Base-by-base conservation (phyloP, 1,140 invertebrate genomes). In the Akabosia matsudoensis region DNA sequence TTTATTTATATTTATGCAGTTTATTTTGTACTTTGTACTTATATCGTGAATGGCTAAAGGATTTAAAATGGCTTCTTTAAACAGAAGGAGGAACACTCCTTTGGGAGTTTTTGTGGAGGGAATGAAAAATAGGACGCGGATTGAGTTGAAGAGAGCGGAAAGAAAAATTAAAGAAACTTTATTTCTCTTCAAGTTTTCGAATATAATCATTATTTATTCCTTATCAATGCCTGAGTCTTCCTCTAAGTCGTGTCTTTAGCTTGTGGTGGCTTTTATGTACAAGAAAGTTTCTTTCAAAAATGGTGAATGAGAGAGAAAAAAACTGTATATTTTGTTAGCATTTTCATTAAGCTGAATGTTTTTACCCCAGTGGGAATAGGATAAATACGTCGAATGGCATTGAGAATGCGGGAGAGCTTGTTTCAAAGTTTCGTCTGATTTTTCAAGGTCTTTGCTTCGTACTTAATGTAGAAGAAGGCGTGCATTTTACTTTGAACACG, bases 131-230 rank as follows among this genome's bases (percentile, higher is more conserved):
- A 67, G 13, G 7, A 22, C 3, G 61, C 13, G 7, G 7, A 67
- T n/a, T 13, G 61, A 30, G 22, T 67, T 24, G 61, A 31, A 30
- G 7, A 67, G 24, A 2, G 61, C 28, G 31, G 28, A 30, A 67
- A 67, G 28, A 22, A 67, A 67, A 67, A 67, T 30, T 67, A 67
- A 67, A 67, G 28, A 30, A 67, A 67, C 61, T 67, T 67, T 67
- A 30, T 67, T 67, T 67, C 7, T 56, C 10, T 45, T 18, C 37
- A 7, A 24, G 10, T 24, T 24, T 10, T 18, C 37, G n/a, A 16
- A 56, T 10, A 28, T 13, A 67, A 67, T 67, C 61, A 67, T 67
- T 67, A 67, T 67, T 30, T 13, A 22, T 67, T 56, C 22, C 18
- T 45, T 45, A 10, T 45, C 37, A 45, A 10, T 45, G 7, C 37